Conservation (phyloP, 2,113 vertebrate genomes). For the Nannospalax galili region DNA sequence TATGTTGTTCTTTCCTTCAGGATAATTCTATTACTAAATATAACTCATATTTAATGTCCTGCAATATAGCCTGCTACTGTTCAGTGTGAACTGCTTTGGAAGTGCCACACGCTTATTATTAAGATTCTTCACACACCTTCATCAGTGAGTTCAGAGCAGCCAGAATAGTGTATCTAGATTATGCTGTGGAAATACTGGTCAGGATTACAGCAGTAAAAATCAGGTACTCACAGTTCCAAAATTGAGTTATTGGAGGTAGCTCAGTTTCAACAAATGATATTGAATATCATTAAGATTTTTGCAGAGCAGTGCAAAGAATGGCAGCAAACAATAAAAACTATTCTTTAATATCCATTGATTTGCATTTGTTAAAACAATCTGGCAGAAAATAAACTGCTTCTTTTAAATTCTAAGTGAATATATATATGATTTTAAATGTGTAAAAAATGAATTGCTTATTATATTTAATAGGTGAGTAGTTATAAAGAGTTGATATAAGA, state of each 20-base stretch:
- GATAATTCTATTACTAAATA: neutral
- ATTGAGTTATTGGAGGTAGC: constrained; percentile 28
- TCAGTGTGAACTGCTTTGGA: neutral
- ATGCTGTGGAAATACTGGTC: neutral
- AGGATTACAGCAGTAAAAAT: neutral
- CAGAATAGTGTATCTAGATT: neutral
- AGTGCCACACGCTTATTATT: neutral
- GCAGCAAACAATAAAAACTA: constrained; percentile 14
- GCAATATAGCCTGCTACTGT: neutral
- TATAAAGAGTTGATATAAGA: neutral
- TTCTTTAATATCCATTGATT: neutral
- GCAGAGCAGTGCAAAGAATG: neutral
- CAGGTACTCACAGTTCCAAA: neutral
- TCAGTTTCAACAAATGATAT: constrained; percentile 27
- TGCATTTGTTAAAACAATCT: constrained; percentile 12
- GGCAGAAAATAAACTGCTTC: neutral
- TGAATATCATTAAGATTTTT: constrained; percentile 8
- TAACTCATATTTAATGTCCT: neutral
- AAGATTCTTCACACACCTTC: neutral
- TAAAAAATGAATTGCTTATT: too few species aligned
- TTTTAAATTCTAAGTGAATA: neutral
- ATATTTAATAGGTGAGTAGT: neutral
- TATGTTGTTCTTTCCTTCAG: neutral
- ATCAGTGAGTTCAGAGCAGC: neutral
- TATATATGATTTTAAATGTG: constrained; percentile 18